Evolutionary conservation across 2,113 vertebrate species (phyloP), one percentile per base, ranked within the genome.

Genomic region (Oenanthe oenanthe): DNA sequence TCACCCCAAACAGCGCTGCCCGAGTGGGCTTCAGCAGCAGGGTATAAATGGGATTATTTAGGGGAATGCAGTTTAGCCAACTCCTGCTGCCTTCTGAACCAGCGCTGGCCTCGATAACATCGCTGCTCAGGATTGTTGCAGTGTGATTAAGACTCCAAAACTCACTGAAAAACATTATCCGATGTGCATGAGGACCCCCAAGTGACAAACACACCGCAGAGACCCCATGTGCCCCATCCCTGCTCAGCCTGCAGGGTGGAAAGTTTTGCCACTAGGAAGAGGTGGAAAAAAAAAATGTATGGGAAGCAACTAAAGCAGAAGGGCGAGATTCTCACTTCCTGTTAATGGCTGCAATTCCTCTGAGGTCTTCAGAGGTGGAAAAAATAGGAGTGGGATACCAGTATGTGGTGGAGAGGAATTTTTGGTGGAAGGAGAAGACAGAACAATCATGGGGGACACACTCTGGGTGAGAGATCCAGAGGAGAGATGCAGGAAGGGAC

Each of bases 131-230:
- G 2, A 4, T 4, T 4, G 22, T 1, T 45, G 10, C 20, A 20
- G 10, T 22, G 53, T 43, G 25, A 11, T 45, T 58, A 21, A 43
- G 42, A 48, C n/a, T 50, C n/a, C 32, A 4, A 6, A 60, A 71
- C 15, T 62, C 58, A 13, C 20, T 42, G 28, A 15, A 76, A 90
- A 34, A 34, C 29, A 20, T 78, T 13, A 13, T 13, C 26, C 58
- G 5, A 0, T 1, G 17, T 13, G 7, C 29, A n/a, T 0, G 1
- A 62, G 43, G 20, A 74, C 40, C 28, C 38, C 34, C 22, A 3
- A 22, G 53, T 12, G 70, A 38, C 76, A 68, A 40, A 13, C 24
- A 51, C 51, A 5, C 16, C 54, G 0, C 40, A 2, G 40, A 3
- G 60, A 51, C 51, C 36, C 1, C 0, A 3, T 7, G 50, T 43